Conservation (phyloP, 2,113 vertebrate genomes). For the Diadophis punctatus region DNA sequence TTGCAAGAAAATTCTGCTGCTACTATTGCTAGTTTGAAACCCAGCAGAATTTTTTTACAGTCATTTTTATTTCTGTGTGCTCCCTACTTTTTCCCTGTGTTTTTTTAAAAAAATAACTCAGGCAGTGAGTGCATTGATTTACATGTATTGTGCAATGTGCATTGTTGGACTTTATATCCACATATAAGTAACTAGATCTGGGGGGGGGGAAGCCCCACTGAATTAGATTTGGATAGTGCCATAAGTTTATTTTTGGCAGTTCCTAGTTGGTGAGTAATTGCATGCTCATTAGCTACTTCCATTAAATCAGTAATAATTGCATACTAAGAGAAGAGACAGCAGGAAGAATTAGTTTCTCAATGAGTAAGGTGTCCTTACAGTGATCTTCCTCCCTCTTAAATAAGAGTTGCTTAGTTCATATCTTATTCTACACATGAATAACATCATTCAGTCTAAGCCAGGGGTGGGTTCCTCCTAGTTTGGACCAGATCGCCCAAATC, state of each 20-base stretch:
- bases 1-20: not conserved
- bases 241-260: not conserved
- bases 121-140: not conserved
- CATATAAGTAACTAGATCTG: not conserved
- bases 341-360: constrained; percentile 4
- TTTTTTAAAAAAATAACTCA: not conserved
- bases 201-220: not conserved
- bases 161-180: not conserved
- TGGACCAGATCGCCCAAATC: too few species aligned
- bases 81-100: not conserved
- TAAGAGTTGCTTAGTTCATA: not conserved
- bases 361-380: not conserved
- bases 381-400: not conserved
- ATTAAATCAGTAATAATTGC: not conserved
- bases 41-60: not conserved
- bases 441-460: not conserved
- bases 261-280: not conserved
- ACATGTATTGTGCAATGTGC: not conserved
- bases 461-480: too few species aligned
- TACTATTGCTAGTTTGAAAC: not conserved
- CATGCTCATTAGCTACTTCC: not conserved
- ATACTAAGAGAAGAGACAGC: not conserved
- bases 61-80: not conserved
- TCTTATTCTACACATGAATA: not conserved
- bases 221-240: not conserved